Percentiles rank a stretch among this genome's conserved stretches.
Conservation (phyloP, 2,113 vertebrate species). For the Phyllostomus hastatus region DNA sequence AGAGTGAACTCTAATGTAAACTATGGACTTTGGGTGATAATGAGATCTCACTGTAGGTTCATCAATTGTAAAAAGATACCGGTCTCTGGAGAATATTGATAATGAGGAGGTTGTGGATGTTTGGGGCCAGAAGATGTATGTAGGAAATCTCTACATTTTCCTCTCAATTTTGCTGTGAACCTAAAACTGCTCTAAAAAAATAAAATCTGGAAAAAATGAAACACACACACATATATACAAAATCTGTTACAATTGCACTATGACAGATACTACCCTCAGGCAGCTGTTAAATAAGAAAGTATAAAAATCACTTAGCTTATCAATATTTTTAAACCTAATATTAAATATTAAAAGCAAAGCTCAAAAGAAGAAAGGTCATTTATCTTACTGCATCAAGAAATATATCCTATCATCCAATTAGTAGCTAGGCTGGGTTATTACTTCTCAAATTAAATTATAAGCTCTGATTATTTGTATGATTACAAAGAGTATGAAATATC, state of each 20-base stretch:
- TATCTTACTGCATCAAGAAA: not conserved
- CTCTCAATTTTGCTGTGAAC: not conserved
- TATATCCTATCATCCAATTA: not conserved
- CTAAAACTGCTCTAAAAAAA: not conserved
- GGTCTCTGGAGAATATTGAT: not conserved
- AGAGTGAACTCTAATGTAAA: not conserved
- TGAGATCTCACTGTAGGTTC: not conserved
- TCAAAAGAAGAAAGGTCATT: not conserved
- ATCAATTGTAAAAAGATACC: not conserved
- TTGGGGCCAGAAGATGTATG: not conserved
- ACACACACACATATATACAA: not conserved
- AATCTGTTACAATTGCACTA: not conserved
- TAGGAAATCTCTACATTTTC: not conserved
- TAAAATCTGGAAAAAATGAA: not conserved
- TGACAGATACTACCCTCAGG: not conserved
- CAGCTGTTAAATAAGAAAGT: not conserved
- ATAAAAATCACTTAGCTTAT: not conserved
- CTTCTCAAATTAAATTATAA: constrained; percentile 6
- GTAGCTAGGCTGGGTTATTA: not conserved
- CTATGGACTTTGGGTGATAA: not conserved
- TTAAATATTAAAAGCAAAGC: not conserved
- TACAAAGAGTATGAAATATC: not conserved
- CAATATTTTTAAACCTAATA: not conserved
- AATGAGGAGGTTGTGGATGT: not conserved
- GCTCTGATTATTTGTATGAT: not conserved